phyloP scores from a whole-genome alignment of 37 sponge, comb jelly and placozoan species.

The Halichondria panicea region DNA sequence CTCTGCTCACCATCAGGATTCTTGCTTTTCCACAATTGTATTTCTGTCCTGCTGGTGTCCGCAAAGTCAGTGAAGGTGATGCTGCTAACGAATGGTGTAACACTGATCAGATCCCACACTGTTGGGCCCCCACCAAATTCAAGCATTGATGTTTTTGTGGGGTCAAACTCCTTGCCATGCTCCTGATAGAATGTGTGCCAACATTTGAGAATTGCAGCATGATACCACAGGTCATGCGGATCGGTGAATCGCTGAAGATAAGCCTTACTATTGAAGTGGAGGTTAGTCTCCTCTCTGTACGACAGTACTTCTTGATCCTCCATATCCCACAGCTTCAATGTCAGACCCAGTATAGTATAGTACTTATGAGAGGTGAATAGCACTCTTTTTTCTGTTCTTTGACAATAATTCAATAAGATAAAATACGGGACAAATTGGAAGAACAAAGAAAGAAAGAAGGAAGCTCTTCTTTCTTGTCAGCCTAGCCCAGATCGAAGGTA shows the following conservation, averaged over 20 bases:
- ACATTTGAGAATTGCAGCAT: not conserved
- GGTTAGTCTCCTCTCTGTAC: constrained; percentile 5
- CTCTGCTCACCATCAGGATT: not conserved
- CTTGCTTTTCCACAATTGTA: constrained; percentile 4
- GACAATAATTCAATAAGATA: too few species aligned
- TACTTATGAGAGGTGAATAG: too few species aligned
- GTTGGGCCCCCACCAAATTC: constrained; percentile 29
- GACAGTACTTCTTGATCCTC: too few species aligned
- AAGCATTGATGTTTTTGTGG: not conserved
- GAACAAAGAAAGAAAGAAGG: too few species aligned
- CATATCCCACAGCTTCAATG: too few species aligned
- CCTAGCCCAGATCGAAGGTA: too few species aligned
- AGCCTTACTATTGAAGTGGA: constrained; percentile 1
- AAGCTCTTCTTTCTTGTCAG: too few species aligned
- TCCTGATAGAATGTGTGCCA: constrained; percentile 11
- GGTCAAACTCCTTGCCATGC: not conserved
- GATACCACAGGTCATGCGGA: too few species aligned
- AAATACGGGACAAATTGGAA: too few species aligned
- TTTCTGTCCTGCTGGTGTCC: constrained; percentile 11
- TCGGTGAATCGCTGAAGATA: constrained; percentile 17
- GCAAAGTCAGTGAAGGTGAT: constrained; percentile 26
- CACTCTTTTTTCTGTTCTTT: too few species aligned
- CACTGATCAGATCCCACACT: constrained; percentile 9
- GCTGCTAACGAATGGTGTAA: not conserved
- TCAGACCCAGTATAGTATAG: too few species aligned